These are phyloP conservation scores for Apogon hyalosoma DNA, from an alignment of 2,797 vertebrate species.

Conservation along the genomic window DNA sequence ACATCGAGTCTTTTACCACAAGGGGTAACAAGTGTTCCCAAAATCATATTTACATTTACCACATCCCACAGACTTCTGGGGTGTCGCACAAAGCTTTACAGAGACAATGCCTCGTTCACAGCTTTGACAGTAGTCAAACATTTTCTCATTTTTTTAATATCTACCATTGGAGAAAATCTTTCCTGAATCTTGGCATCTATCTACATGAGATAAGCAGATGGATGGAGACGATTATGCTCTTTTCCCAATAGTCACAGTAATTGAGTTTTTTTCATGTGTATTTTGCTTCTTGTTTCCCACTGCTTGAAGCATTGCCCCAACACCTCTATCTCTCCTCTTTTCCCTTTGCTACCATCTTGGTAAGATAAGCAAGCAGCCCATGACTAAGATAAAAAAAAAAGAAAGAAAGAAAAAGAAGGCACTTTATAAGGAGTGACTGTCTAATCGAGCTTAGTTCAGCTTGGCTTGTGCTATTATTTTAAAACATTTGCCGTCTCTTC, in stretches of 20 bases:
- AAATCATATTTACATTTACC: constrained; percentile 52
- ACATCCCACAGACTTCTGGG: constrained; percentile 40
- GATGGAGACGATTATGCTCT: constrained; percentile 35
- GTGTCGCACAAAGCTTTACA: constrained; percentile 26
- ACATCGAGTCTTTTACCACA: constrained; percentile 43
- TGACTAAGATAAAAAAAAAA: constrained; percentile 9
- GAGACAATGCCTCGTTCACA: constrained; percentile 18
- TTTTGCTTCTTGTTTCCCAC: constrained; percentile 30
- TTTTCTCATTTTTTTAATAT: constrained; percentile 10
- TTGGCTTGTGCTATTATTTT: constrained; percentile 4
- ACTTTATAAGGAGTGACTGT: constrained; percentile 1
- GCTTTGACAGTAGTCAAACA: constrained; percentile 7
- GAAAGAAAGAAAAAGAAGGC: constrained; percentile 16
- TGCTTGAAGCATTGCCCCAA: constrained; percentile 28
- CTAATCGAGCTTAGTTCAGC: constrained; percentile 26
- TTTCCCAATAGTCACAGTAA: constrained; percentile 31
- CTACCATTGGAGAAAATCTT: constrained; percentile 5
- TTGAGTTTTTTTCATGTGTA: constrained; percentile 18
- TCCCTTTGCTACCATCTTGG: neutral
- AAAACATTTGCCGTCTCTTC: neutral
- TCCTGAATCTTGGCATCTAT: constrained; percentile 44
- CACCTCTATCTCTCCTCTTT: constrained; percentile 20
- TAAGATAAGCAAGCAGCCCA: constrained; percentile 42
- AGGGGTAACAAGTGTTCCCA: constrained; percentile 26
- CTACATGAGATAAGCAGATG: constrained; percentile 49